A percentile compares a stretch with the other conserved stretches of the same genome.
These are phyloP conservation scores for Cotesia vestalis DNA, from an alignment of 1,140 invertebrate genomes.

Conservation along the genomic window DNA sequence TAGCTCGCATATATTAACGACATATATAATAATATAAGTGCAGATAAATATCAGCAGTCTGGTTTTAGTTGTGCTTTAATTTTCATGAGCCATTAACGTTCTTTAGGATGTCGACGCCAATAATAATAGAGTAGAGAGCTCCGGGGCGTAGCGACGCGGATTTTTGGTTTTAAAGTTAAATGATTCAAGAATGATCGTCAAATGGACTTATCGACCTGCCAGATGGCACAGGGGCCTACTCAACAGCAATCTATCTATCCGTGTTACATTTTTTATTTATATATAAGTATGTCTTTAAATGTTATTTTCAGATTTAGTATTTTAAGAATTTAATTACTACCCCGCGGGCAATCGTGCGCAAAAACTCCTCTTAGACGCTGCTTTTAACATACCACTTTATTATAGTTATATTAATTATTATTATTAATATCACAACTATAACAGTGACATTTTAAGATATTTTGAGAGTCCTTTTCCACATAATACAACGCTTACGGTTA, in stretches of 20 bases:
- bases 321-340: conserved; percentile 46
- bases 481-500: background rate
- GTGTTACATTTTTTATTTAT: conserved; percentile 6
- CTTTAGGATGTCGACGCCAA: conserved; percentile 1
- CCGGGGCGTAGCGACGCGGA: background rate
- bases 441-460: conserved; percentile 2
- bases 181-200: conserved; percentile 34
- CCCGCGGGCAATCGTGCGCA: conserved; percentile 29
- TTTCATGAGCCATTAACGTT: conserved; percentile 24
- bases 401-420: background rate
- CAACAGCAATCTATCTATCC: conserved; percentile 16
- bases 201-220: conserved; percentile 37
- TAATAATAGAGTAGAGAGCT: conserved; percentile 8
- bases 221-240: conserved; percentile 35
- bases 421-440: background rate
- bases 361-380: background rate
- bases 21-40: no score
- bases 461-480: conserved; percentile 15
- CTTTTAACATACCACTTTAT: background rate
- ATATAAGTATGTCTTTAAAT: conserved; percentile 20
- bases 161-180: conserved; percentile 12
- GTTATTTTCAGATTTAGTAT: conserved; percentile 45
- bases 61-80: background rate
- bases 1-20: no score
- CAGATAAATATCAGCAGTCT: background rate